Percentiles rank a stretch among this genome's conserved stretches.
Conservation (phyloP, 2,797 vertebrate species). For the Myiothlypis coronata region DNA sequence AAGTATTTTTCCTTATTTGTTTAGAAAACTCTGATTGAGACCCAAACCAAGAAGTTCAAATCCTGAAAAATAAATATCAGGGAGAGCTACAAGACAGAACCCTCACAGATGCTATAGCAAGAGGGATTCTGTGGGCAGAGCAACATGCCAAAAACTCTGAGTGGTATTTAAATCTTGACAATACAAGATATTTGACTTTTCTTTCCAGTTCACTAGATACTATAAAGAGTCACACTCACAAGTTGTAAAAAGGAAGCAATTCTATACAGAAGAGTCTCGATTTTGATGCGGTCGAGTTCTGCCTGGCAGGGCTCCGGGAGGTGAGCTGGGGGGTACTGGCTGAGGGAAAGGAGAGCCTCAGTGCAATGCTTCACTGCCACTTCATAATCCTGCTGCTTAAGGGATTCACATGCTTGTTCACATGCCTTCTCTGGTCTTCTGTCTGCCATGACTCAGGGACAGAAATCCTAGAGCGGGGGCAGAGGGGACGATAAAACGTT, state of each 20-base stretch:
- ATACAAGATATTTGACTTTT: not conserved
- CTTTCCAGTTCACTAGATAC: constrained; percentile 33
- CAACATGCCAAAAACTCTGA: not conserved
- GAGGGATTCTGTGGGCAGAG: not conserved
- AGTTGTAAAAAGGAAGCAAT: constrained; percentile 94
- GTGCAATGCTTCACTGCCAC: constrained; percentile 92
- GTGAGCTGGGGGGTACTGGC: constrained; percentile 80
- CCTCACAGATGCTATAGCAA: not conserved
- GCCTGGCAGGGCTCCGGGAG: constrained; percentile 70
- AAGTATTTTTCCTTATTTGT: not conserved
- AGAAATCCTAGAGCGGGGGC: constrained; percentile 84
- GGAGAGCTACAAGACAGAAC: not conserved
- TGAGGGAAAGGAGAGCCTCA: constrained; percentile 89
- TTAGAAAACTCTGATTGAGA: not conserved
- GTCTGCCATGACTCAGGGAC: constrained; percentile 99
- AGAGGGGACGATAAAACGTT: constrained; percentile 56
- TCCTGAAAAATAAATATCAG: not conserved
- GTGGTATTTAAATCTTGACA: not conserved
- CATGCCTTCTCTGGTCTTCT: constrained; percentile 99
- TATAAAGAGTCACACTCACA: constrained; percentile 78
- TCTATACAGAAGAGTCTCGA: constrained; percentile 91
- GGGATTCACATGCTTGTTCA: constrained; percentile 98
- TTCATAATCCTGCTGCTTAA: constrained; percentile 94
- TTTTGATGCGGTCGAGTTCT: constrained; percentile 83
- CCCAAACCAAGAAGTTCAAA: not conserved